phyloP scores from a whole-genome alignment of 2,888 invertebrate genomes.

The Craniophora ligustri region DNA sequence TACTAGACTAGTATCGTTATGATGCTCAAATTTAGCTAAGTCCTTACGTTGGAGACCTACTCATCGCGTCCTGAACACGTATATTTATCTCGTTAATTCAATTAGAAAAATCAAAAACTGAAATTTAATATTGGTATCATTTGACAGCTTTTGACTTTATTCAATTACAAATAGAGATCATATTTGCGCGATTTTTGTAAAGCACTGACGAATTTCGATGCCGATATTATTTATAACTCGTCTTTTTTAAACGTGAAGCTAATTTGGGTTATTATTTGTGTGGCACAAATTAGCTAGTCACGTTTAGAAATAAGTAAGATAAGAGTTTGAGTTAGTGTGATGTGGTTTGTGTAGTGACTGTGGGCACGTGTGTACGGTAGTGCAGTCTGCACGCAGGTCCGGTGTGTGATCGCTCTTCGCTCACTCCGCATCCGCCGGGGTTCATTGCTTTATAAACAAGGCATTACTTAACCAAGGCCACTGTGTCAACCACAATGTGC shows the following conservation, averaged over 20 bases:
- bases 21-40: slow-evolving; percentile 44
- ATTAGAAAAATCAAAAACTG: slow-evolving; percentile 15
- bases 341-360: slow-evolving; percentile 8
- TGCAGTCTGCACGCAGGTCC: slow-evolving; percentile 56
- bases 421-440: slow-evolving; percentile 62
- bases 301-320: slow-evolving; percentile 40
- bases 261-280: slow-evolving; percentile 37
- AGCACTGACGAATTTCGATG: slow-evolving; percentile 31
- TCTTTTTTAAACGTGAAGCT: slow-evolving; percentile 44
- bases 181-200: slow-evolving; percentile 36
- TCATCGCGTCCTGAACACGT: slow-evolving; percentile 13
- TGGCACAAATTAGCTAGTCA: slow-evolving; percentile 45
- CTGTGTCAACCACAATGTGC: slow-evolving; percentile 83
- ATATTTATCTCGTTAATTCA: not conserved
- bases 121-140: slow-evolving; percentile 17
- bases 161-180: slow-evolving; percentile 46
- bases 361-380: slow-evolving; percentile 21
- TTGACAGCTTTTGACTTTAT: slow-evolving; percentile 35
- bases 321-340: slow-evolving; percentile 2
- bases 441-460: slow-evolving; percentile 80
- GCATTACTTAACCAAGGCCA: slow-evolving; percentile 81
- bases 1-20: slow-evolving; percentile 45
- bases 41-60: slow-evolving; percentile 33
- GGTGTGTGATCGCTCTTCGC: slow-evolving; percentile 30
- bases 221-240: slow-evolving; percentile 31